These are phyloP conservation scores for Phymorhynchus buccinoides DNA, from an alignment of 1,140 invertebrate species.

Conservation along the genomic window DNA sequence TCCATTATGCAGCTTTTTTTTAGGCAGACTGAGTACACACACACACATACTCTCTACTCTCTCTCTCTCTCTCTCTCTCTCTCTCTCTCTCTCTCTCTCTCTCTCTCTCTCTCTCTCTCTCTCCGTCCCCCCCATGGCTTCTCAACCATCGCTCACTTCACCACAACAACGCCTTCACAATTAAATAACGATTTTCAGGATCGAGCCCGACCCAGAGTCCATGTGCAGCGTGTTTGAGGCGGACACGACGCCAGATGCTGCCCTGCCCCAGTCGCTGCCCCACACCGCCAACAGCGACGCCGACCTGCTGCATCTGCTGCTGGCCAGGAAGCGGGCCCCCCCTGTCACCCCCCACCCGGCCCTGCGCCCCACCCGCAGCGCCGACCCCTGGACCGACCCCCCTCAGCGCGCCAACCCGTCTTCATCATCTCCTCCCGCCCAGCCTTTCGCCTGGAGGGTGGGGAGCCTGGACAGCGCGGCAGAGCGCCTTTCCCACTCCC, in stretches of 20 bases:
- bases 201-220: conserved; percentile 65
- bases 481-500: conserved; percentile 20
- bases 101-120: no score
- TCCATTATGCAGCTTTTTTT: no score
- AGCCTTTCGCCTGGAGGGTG: not conserved
- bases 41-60: no score
- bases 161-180: no score
- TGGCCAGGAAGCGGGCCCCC: conserved; percentile 25
- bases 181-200: no score
- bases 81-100: no score
- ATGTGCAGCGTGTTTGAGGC: conserved; percentile 63
- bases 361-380: conserved; percentile 53
- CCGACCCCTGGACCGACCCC: conserved; percentile 46
- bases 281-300: conserved; percentile 58
- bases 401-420: conserved; percentile 4
- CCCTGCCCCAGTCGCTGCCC: conserved; percentile 54
- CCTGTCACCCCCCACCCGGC: conserved; percentile 50
- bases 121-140: no score
- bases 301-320: conserved; percentile 42
- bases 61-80: no score
- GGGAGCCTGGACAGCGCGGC: conserved; percentile 44
- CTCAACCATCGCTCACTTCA: no score
- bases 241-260: no score
- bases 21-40: no score
- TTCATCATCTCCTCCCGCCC: not conserved